Base-by-base conservation (phyloP, 2,113 vertebrate species). In the Melanerpes formicivorus region DNA sequence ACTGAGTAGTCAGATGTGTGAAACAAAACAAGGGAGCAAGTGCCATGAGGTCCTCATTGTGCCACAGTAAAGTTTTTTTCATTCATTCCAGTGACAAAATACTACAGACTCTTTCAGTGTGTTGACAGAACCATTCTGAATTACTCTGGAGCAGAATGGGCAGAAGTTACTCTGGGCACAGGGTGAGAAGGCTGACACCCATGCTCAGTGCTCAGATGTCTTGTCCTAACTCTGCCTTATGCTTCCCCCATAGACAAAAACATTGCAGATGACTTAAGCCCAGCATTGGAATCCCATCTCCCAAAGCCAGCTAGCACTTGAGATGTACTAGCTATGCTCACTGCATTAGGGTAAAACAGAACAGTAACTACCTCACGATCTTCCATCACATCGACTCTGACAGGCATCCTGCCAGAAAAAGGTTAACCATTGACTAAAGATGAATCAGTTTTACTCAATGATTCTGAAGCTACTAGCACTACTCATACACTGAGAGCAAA, bases 11-110 rank as follows among this genome's bases (percentile, higher is more conserved):
- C 79, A 82, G 64, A 52, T 7, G 5, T 0, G 1, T 18, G 37
- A 79, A 89, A 89, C 26, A 84, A 93, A 93, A 44, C 37, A 93
- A 79, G 5, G 12, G 1, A 26, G 44, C 27, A 81, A 85, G 84
- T 40, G 55, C 34, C 62, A 67, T 14, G 30, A 56, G 54, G 54
- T 55, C 18, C 18, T 82, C 80, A 76, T 23, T 37, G 18, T 7
- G 30, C 58, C 8, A 21, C 14, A 72, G 37, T 42, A 76, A 71
- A 72, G 3, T 50, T 5, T 14, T 58, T 63, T 84, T 71, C 48
- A 76, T 52, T 75, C 46, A 72, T 85, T 85, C 37, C 86, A 65
- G 44, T 13, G 69, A 82, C 48, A 65, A 90, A 85, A 85, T 25
- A 72, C 30, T 58, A 30, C 4, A 1, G 30, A 25, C 27, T 67